A percentile compares a stretch with the other conserved stretches of the same genome.
These are phyloP conservation scores for Perizoma flavofasciatum DNA, from an alignment of 2,888 invertebrate species.

Conservation along the genomic window DNA sequence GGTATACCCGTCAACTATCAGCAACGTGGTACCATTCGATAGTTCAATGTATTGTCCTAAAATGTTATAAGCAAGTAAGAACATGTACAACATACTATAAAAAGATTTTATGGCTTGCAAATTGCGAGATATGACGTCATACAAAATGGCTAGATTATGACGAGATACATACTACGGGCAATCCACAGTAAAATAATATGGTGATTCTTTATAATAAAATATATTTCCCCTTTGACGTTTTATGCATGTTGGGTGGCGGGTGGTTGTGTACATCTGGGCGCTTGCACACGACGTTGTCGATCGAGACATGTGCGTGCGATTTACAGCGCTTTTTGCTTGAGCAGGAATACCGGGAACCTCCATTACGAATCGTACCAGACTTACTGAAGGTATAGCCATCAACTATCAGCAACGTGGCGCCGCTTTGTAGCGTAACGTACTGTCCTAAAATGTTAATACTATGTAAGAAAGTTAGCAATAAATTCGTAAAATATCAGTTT, in stretches of 20 bases:
- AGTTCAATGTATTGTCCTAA: conserved; percentile 30
- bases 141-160: too few species aligned
- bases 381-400: conserved; percentile 32
- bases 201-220: background rate
- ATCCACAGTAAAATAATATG: background rate
- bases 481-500: too few species aligned
- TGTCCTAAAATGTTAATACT: conserved; percentile 22
- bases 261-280: conserved; percentile 1
- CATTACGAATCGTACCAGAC: conserved; percentile 8
- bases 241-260: background rate
- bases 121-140: too few species aligned
- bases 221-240: conserved; percentile 1
- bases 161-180: too few species aligned
- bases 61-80: conserved; percentile 5
- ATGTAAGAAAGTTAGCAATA: too few species aligned
- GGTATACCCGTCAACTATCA: conserved; percentile 29
- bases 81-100: background rate
- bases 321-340: conserved; percentile 19
- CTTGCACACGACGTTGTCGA: conserved; percentile 1
- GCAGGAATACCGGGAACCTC: conserved; percentile 24
- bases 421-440: conserved; percentile 25
- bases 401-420: conserved; percentile 22
- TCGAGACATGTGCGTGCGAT: conserved; percentile 12
- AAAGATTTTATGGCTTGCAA: too few species aligned
- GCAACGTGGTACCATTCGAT: conserved; percentile 21